Percentiles rank a stretch among this genome's conserved stretches.
phyloP scores from a whole-genome alignment of 2,797 vertebrate genomes.

The Simalia tracyae region DNA sequence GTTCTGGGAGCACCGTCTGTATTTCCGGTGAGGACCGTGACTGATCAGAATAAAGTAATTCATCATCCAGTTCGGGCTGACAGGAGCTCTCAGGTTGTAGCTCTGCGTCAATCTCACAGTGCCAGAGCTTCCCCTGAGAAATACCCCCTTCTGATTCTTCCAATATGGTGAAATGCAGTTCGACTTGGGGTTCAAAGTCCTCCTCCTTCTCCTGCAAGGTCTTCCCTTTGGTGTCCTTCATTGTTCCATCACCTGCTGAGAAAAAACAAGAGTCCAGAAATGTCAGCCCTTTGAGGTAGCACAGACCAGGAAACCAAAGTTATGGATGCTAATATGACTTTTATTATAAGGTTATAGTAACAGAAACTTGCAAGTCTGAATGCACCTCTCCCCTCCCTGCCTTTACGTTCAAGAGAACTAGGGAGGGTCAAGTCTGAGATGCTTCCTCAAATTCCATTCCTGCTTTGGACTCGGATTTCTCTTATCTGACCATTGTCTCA shows the following conservation, averaged over 20 bases:
- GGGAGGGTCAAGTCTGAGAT: no score
- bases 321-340: background rate
- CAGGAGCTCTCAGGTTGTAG: background rate
- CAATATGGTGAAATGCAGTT: constrained; percentile 31
- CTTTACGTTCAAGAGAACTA: no score
- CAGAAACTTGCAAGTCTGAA: no score
- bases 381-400: no score
- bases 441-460: no score
- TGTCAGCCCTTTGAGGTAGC: background rate
- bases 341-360: no score
- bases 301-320: background rate
- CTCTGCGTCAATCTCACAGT: constrained; percentile 5
- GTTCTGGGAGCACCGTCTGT: background rate
- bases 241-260: constrained; percentile 24
- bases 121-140: constrained; percentile 36
- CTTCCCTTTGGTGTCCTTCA: constrained; percentile 27
- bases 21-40: background rate
- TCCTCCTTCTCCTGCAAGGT: background rate
- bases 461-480: no score
- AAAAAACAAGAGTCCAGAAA: background rate
- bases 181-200: constrained; percentile 26
- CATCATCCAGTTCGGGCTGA: background rate
- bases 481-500: no score
- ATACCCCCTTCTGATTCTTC: constrained; percentile 26
- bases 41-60: background rate